These are phyloP conservation scores for Urocolius indicus DNA, from an alignment of 2,113 vertebrate species.

Conservation along the genomic window DNA sequence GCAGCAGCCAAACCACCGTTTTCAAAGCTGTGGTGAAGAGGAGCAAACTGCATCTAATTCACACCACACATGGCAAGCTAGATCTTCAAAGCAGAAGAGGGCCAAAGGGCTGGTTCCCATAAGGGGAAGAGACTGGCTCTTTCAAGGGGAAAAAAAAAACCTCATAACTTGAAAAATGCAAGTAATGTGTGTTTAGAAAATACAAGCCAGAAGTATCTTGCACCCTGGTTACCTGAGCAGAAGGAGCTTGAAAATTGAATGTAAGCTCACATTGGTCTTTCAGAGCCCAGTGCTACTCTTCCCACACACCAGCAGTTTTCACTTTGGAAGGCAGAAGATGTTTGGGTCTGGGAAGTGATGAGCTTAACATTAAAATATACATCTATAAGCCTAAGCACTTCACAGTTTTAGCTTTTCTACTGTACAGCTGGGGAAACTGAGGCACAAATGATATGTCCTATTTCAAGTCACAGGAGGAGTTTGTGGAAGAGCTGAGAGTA, in stretches of 20 bases:
- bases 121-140: background rate
- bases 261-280: background rate
- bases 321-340: background rate
- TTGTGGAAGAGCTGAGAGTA: background rate
- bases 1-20: background rate
- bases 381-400: background rate
- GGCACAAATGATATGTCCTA: background rate
- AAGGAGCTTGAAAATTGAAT: background rate
- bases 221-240: background rate
- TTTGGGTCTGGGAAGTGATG: background rate
- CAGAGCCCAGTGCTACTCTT: background rate
- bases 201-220: background rate
- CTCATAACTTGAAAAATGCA: background rate
- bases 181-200: background rate
- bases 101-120: background rate
- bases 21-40: background rate
- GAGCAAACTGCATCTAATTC: background rate
- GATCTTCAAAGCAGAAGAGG: background rate
- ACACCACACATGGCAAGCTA: background rate
- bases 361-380: background rate
- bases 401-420: background rate
- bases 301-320: background rate
- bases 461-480: background rate
- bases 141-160: background rate
- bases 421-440: background rate